Percentiles rank a stretch among this genome's conserved stretches.
These are phyloP conservation scores for Anhinga anhinga DNA, from an alignment of 2,113 vertebrate species.

Conservation along the genomic window DNA sequence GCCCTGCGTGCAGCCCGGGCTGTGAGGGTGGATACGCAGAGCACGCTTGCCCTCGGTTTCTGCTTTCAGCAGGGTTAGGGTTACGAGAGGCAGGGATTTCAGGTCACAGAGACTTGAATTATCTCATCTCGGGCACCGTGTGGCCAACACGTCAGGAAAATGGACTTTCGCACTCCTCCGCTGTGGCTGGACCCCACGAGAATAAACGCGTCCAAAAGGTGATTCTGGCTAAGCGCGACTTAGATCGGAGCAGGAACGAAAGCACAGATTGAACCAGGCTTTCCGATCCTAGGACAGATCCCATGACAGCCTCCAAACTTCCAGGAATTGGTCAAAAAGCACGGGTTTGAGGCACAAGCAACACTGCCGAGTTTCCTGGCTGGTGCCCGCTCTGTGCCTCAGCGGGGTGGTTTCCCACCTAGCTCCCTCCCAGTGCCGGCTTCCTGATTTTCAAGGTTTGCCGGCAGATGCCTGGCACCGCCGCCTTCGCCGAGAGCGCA, in stretches of 20 bases:
- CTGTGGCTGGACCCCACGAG: background rate
- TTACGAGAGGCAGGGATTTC: background rate
- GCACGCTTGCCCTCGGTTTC: rapidly evolving
- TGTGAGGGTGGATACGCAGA: rapidly evolving
- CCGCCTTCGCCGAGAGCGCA: background rate
- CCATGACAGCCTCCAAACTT: background rate
- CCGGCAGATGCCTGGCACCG: background rate
- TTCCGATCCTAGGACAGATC: background rate
- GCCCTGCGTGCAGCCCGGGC: background rate
- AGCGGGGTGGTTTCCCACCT: background rate
- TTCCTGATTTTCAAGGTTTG: background rate
- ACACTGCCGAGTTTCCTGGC: background rate
- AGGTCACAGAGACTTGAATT: background rate
- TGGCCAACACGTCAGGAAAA: rapidly evolving
- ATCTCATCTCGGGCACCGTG: background rate
- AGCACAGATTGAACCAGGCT: background rate
- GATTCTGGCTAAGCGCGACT: background rate
- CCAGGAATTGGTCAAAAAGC: background rate
- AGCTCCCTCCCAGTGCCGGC: background rate
- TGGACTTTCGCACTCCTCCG: background rate
- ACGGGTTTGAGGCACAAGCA: rapidly evolving
- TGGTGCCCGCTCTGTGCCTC: rapidly evolving
- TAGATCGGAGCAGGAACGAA: background rate
- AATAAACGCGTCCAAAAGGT: rapidly evolving
- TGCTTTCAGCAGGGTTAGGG: background rate